Evolutionary conservation across 2,888 invertebrate genomes (phyloP).

Genomic region (Uloborus plumipes): DNA sequence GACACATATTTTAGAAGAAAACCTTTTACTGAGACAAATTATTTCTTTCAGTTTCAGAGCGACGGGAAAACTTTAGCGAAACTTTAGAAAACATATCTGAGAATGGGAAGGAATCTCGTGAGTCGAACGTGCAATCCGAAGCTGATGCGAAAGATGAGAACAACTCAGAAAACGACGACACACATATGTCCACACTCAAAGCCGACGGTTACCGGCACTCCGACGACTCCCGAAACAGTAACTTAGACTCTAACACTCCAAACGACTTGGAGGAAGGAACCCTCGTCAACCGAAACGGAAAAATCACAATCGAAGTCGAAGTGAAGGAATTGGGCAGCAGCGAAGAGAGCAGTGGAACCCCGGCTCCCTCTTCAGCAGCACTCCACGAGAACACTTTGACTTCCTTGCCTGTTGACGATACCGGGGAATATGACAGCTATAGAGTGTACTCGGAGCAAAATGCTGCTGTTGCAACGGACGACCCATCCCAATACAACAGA

Average conservation of each 20-base stretch:
- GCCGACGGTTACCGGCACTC: neutral
- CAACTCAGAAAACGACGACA: neutral
- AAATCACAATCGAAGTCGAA: conserved; percentile 56
- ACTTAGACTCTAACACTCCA: neutral
- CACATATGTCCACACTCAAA: neutral
- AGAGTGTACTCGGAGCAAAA: conserved; percentile 55
- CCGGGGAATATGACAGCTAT: conserved; percentile 40
- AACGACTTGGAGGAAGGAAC: conserved; percentile 48
- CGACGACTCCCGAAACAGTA: conserved; percentile 23
- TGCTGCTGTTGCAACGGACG: neutral
- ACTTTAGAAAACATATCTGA: conserved; percentile 42
- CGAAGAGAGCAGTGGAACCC: conserved; percentile 29
- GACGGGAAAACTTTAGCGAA: neutral
- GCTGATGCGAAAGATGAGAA: neutral
- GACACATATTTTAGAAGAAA: too few relatives aligned
- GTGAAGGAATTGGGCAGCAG: conserved; percentile 51
- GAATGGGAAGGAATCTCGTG: conserved; percentile 10
- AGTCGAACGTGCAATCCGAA: conserved; percentile 9
- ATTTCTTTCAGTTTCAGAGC: conserved; percentile 6
- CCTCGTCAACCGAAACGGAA: conserved; percentile 40
- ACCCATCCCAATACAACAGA: neutral
- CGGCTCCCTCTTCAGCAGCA: conserved; percentile 8
- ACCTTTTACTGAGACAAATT: neutral
- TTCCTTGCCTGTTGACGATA: conserved; percentile 9
- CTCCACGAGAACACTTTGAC: conserved; percentile 28